These are phyloP conservation scores for Melanerpes formicivorus DNA, from an alignment of 2,113 vertebrate species.

Conservation along the genomic window DNA sequence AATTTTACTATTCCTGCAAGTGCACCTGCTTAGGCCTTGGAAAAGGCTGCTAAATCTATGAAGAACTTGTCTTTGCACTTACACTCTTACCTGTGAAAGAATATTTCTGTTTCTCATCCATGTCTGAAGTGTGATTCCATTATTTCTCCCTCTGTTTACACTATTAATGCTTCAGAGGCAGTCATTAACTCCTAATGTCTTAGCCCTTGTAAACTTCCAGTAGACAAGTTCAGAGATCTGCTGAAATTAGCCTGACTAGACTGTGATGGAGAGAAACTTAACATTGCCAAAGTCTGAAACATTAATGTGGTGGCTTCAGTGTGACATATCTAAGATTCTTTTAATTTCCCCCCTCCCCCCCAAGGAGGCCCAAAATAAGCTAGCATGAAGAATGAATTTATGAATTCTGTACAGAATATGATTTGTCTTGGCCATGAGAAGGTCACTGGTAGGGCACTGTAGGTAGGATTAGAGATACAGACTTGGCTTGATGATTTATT, in stretches of 20 bases:
- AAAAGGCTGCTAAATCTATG: background rate
- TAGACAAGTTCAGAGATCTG: background rate
- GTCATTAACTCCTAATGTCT: background rate
- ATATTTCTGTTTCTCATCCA: background rate
- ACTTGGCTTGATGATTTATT: conserved; percentile 53
- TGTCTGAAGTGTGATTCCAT: background rate
- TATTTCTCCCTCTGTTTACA: background rate
- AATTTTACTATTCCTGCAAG: background rate
- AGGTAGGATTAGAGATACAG: conserved; percentile 23
- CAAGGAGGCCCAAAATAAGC: background rate
- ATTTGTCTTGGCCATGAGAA: conserved; percentile 20
- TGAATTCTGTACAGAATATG: background rate
- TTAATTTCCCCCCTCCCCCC: background rate
- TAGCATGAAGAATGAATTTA: conserved; percentile 26
- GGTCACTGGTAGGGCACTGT: conserved; percentile 15
- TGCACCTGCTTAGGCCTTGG: background rate
- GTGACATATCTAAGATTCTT: background rate
- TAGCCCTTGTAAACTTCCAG: background rate
- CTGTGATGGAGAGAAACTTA: background rate
- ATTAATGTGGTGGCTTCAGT: background rate
- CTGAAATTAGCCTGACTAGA: background rate
- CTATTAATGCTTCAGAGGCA: background rate
- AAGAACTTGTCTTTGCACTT: background rate
- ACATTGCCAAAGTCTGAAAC: background rate
- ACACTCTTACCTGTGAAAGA: background rate